A percentile compares a stretch with the other conserved stretches of the same genome.
Evolutionary conservation across 1,140 invertebrate genomes (phyloP).

Genomic region (Drosophila kepulauana): DNA sequence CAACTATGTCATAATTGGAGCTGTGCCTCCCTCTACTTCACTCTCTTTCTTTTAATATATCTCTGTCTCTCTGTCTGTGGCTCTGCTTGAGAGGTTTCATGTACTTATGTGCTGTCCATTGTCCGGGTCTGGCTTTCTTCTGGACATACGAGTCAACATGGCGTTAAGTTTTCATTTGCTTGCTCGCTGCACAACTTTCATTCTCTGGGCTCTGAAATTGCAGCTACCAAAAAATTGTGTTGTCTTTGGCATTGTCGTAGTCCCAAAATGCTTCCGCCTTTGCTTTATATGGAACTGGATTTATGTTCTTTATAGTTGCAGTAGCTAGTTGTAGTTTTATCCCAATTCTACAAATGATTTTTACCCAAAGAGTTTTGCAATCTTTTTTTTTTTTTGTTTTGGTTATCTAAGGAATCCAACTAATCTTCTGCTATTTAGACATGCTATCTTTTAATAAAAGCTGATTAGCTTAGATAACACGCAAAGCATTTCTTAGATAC

Average conservation of each 20-base stretch:
- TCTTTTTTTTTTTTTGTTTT: neutral
- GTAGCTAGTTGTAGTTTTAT: neutral
- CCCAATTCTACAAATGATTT: neutral
- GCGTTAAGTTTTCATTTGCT: constrained; percentile 46
- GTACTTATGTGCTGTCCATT: constrained; percentile 23
- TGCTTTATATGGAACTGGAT: too few relatives aligned
- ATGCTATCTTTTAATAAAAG: neutral
- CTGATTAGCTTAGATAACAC: neutral
- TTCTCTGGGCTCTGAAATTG: constrained; percentile 36
- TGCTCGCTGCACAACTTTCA: constrained; percentile 58
- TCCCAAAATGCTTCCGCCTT: neutral
- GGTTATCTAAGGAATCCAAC: constrained; percentile 1
- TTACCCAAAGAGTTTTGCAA: neutral
- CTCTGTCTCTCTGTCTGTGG: neutral
- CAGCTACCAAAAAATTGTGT: neutral
- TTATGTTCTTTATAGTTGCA: too few relatives aligned
- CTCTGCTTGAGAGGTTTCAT: constrained; percentile 36
- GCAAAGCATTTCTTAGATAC: neutral
- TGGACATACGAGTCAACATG: constrained; percentile 40
- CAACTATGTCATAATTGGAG: constrained; percentile 74
- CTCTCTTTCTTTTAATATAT: neutral
- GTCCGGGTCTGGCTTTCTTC: constrained; percentile 48
- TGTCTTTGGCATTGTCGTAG: neutral
- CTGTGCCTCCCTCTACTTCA: constrained; percentile 15
- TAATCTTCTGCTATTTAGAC: constrained; percentile 1